Evolutionary conservation across 2,888 invertebrate species (phyloP).

Genomic region (Caenorhabditis parvicauda): DNA sequence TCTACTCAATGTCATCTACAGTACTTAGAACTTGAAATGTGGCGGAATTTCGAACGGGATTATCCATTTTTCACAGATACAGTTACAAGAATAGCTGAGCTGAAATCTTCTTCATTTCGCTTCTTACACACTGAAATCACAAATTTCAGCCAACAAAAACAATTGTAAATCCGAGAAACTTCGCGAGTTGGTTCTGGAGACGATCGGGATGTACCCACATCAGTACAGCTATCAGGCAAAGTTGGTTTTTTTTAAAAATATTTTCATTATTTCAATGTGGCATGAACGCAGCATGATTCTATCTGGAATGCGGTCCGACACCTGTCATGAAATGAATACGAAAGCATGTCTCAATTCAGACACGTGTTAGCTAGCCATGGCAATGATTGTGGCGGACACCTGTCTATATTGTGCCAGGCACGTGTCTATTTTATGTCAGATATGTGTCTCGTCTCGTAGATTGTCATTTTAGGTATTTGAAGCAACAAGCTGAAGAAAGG

Average conservation of each 20-base stretch:
- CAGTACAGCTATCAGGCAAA: conserved; percentile 62
- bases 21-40: background rate
- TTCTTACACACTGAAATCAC: conserved; percentile 2
- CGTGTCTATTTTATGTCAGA: conserved; percentile 3
- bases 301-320: background rate
- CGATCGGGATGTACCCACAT: conserved; percentile 60
- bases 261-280: background rate
- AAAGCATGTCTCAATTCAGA: background rate
- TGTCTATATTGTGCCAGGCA: background rate
- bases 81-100: no score
- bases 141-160: conserved; percentile 46
- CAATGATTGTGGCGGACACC: no score
- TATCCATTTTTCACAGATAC: background rate
- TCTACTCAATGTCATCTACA: no score
- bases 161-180: conserved; percentile 61
- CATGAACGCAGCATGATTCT: background rate
- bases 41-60: background rate
- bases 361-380: background rate
- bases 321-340: no score
- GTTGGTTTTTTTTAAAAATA: conserved; percentile 24
- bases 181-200: conserved; percentile 57
- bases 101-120: conserved; percentile 4
- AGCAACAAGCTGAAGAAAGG: conserved; percentile 59
- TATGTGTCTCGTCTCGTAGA: no score
- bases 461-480: conserved; percentile 49